phyloP scores from a whole-genome alignment of 2,797 vertebrate genomes.

The Protosalanx chinensis region DNA sequence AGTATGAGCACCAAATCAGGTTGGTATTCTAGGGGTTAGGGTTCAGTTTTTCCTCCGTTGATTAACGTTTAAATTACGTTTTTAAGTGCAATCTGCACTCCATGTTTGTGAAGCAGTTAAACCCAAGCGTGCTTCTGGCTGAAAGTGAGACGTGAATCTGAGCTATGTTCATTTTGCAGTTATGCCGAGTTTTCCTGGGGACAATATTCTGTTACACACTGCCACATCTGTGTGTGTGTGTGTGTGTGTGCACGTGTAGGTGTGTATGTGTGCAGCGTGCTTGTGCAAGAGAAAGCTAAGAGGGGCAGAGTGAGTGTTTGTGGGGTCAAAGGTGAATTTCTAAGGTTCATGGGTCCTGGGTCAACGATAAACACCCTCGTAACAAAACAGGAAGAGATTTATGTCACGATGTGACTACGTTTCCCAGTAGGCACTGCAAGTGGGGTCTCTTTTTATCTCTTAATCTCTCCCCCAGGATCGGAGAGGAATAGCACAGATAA shows the following conservation, averaged over 20 bases:
- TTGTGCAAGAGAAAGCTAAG: background rate
- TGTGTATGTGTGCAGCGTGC: too few species aligned
- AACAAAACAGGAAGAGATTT: constrained; percentile 7
- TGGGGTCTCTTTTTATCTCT: background rate
- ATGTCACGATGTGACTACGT: constrained; percentile 22
- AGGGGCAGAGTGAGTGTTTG: background rate
- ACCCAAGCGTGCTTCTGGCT: too few species aligned
- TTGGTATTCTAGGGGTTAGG: background rate
- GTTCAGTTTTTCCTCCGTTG: background rate
- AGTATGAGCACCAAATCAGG: background rate
- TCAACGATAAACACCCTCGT: constrained; percentile 14
- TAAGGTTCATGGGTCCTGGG: background rate
- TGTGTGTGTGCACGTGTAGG: too few species aligned
- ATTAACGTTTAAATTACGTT: background rate
- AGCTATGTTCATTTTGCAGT: too few species aligned
- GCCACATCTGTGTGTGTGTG: too few species aligned
- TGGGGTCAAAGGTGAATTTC: background rate
- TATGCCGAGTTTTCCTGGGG: too few species aligned
- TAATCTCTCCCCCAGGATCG: background rate
- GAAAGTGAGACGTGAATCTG: too few species aligned
- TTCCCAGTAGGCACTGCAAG: constrained; percentile 8
- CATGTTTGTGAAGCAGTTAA: background rate
- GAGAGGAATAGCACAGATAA: constrained; percentile 7
- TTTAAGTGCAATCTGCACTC: background rate
- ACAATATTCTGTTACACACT: too few species aligned